Conservation (phyloP, 2,888 invertebrate genomes). For the Rotaria socialis region DNA sequence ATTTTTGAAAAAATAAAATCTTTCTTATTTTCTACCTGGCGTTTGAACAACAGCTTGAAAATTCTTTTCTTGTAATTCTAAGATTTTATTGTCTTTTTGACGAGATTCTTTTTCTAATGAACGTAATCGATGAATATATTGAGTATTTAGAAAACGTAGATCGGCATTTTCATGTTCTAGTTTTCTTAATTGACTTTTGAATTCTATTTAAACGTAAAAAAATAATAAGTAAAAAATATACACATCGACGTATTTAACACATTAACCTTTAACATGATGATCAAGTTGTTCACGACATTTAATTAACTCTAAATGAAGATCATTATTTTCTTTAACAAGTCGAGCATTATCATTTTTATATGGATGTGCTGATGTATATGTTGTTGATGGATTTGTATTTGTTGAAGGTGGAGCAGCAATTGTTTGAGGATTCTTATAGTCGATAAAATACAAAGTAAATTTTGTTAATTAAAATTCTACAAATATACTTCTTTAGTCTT, state of each 20-base stretch:
- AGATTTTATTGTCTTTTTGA: constrained; percentile 63
- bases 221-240: constrained; percentile 38
- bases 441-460: not conserved
- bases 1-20: too few relatives aligned
- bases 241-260: not conserved
- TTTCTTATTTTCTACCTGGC: constrained; percentile 52
- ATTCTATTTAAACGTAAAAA: constrained; percentile 50
- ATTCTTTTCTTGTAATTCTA: constrained; percentile 62
- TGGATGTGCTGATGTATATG: constrained; percentile 53
- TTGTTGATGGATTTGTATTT: constrained; percentile 51
- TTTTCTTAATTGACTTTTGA: constrained; percentile 64
- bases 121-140: constrained; percentile 65
- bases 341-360: constrained; percentile 60
- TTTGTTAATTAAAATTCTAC: not conserved
- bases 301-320: constrained; percentile 56
- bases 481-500: constrained; percentile 70
- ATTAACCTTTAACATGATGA: constrained; percentile 52
- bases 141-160: constrained; percentile 64
- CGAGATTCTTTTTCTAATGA: constrained; percentile 67
- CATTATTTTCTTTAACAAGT: constrained; percentile 59
- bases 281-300: constrained; percentile 56
- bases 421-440: not conserved
- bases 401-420: constrained; percentile 13
- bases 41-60: constrained; percentile 60
- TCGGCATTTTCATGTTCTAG: constrained; percentile 63